Evolutionary conservation across 37 sponge, comb jelly and placozoan species (phyloP).

Genomic region (Geodia barretti): DNA sequence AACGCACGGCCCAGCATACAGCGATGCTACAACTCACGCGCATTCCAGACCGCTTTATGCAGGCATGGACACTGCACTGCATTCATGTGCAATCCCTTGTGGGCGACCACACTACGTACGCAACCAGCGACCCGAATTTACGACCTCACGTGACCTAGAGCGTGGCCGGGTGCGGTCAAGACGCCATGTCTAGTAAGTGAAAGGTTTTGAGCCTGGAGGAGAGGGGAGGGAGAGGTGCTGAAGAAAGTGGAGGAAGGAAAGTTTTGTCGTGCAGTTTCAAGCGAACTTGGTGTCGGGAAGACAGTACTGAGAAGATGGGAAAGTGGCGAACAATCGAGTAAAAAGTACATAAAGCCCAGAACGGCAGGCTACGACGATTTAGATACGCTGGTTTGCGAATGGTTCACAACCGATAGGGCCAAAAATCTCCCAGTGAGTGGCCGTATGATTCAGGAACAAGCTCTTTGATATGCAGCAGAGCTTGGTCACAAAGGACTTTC

Average conservation of each 20-base stretch:
- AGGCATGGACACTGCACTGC: no score
- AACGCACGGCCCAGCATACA: no score
- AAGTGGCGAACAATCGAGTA: neutral
- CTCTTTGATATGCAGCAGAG: neutral
- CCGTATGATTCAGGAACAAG: no score
- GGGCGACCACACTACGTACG: no score
- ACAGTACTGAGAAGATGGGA: conserved; percentile 10
- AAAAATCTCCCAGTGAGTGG: conserved; percentile 22
- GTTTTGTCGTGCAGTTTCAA: neutral
- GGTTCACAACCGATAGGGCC: conserved; percentile 19
- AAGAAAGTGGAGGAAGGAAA: neutral
- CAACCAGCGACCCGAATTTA: no score
- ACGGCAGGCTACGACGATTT: conserved; percentile 15
- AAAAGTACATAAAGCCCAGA: conserved; percentile 38
- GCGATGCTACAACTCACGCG: no score
- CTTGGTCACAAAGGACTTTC: neutral
- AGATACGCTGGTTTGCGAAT: conserved; percentile 18
- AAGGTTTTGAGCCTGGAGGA: conserved; percentile 12
- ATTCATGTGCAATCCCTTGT: no score
- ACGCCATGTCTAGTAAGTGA: conserved; percentile 2
- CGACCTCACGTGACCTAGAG: no score
- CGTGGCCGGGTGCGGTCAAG: conserved; percentile 4
- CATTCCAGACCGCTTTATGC: no score
- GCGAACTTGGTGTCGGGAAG: conserved; percentile 8
- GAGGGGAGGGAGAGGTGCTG: conserved; percentile 13